phyloP scores from a whole-genome alignment of 2,113 vertebrate genomes.

The Cranoglanis bouderius region DNA sequence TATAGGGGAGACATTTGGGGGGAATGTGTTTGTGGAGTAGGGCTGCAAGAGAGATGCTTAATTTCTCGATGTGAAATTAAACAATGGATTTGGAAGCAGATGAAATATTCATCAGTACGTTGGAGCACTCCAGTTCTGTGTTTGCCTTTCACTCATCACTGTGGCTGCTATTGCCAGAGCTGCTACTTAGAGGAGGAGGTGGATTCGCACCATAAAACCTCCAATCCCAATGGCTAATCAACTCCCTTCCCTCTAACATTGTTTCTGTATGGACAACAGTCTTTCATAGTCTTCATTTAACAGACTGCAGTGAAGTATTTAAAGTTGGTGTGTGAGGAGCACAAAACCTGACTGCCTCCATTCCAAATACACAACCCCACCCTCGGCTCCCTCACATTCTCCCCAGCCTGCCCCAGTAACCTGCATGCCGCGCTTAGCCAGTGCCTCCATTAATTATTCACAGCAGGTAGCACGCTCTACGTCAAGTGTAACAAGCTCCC shows the following conservation, averaged over 20 bases:
- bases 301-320: conserved; percentile 43
- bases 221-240: conserved; percentile 48
- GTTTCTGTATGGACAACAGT: conserved; percentile 38
- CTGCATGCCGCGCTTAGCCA: conserved; percentile 82
- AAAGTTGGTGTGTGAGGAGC: conserved; percentile 44
- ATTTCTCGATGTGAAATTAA: conserved; percentile 91
- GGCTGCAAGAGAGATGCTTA: conserved; percentile 78
- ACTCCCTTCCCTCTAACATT: conserved; percentile 49
- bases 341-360: conserved; percentile 47
- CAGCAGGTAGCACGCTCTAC: conserved; percentile 72
- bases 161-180: conserved; percentile 78
- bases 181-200: conserved; percentile 41
- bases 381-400: conserved; percentile 26
- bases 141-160: conserved; percentile 85
- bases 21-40: conserved; percentile 52
- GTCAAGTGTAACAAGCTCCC: conserved; percentile 77
- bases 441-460: conserved; percentile 91
- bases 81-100: conserved; percentile 92
- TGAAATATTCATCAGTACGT: conserved; percentile 93
- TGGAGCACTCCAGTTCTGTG: conserved; percentile 67
- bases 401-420: conserved; percentile 65
- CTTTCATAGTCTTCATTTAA: conserved; percentile 48
- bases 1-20: conserved; percentile 69
- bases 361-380: conserved; percentile 45
- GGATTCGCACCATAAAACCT: conserved; percentile 37